Base-by-base conservation (phyloP, 2,113 vertebrate species). In the Salvelinus alpinus region DNA sequence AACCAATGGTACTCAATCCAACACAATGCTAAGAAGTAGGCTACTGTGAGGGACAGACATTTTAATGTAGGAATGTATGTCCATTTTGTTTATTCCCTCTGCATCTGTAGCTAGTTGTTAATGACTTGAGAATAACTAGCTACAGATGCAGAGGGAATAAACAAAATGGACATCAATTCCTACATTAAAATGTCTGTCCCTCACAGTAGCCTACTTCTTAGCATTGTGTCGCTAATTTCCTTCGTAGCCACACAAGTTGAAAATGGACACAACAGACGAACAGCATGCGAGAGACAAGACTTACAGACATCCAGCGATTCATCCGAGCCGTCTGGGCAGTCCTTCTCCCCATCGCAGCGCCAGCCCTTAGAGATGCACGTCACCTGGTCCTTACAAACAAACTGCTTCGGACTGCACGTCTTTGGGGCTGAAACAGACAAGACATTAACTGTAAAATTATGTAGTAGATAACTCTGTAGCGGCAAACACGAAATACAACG, bases 301-400 rank as follows among this genome's bases (percentile, higher is more conserved):
- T 89, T 93, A 99, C 98, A 99, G 84, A 99, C 96, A 74, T 99
- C 97, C 0, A 95, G 94, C 27, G 95, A 94, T 89, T 99, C 98
- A 0, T 99, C 98, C 0, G 97, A 99, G 77, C 98, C 97, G 11
- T 99, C 98, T 0, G 98, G 97, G 85, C 98, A 99, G 91, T 99
- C 98, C 86, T 97, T 97, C 88, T 99, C 98, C 2, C 96, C 95
- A 13, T 99, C 98, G 66, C 98, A 99, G 72, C 97, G 92, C 98
- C 98, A 99, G 84, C 98, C 98, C 85, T 98, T 99, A 1, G 98
- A 99, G 89, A 99, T 98, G 87, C 98, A 99, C 16, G 97, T 99
- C 78, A 98, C 94, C 85, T 97, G 95, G 77, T 99, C 98, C 88
- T 95, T 96, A 88, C 98, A 99, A 76, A 96, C 96, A 93, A 99